Evolutionary conservation across 2,113 vertebrate species (phyloP), one percentile per base, ranked within the genome.

Genomic region (Chaetura pelagica): DNA sequence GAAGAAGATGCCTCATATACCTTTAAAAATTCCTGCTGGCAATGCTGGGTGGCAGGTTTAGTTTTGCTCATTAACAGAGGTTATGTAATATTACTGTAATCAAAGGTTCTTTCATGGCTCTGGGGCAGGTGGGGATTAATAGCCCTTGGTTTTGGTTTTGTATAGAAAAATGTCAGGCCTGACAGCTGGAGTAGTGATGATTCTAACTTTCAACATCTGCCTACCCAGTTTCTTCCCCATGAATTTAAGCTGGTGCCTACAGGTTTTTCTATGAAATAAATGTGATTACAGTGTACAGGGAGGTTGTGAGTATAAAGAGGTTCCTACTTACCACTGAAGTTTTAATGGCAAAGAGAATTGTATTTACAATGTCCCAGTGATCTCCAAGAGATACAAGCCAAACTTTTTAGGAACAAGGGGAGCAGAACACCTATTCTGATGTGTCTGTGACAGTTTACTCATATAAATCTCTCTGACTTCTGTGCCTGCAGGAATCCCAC

Each of bases 1-100:
- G 27, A 80, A 82, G 55, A 85, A 76, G 71, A 83, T 73, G 55
- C 27, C 55, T 92, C 30, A 15, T 68, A 66, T 66, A 90, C 83
- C 85, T 95, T 91, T 90, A 69, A 83, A 76, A 85, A 32, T 26
- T 91, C 54, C 40, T 80, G 51, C 84, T 74, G 59, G 59, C 81
- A 30, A 9, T 83, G 55, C 62, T 73, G 67, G 67, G 48, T 66
- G 51, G 72, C 89, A 90, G 48, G 38, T 93, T 93, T 79, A 67
- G 67, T 66, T 95, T 84, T 78, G 52, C 85, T 78, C 11, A 62
- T 82, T 77, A 88, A 44, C 49, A 85, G 69, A 51, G 23, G 10
- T 77, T 86, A 20, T 86, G 48, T 63, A 40, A 51, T 85, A 72
- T 52, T 67, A 8, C 46, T 85, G 49, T 35, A 76, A 72, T 82